phyloP scores from a whole-genome alignment of 2,888 invertebrate species.

The Pyrgus malvae region DNA sequence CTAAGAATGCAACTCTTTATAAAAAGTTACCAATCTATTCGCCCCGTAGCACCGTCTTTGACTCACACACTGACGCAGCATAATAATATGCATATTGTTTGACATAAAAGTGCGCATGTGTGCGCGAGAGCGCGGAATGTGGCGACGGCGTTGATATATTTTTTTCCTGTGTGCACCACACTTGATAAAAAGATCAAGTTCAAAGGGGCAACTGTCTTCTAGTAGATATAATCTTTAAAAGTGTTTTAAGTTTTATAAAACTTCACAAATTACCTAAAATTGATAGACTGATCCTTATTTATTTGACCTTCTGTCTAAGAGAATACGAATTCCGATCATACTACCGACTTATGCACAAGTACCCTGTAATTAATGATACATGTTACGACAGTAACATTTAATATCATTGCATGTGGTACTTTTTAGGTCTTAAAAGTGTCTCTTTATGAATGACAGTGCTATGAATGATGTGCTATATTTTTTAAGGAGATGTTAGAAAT shows the following conservation, averaged over 20 bases:
- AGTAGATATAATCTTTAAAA: constrained; percentile 41
- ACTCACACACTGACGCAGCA: constrained; percentile 13
- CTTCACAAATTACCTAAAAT: too few relatives aligned
- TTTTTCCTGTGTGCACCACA: constrained; percentile 52
- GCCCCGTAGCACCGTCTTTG: constrained; percentile 7
- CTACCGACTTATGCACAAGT: too few relatives aligned
- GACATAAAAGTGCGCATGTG: constrained; percentile 37
- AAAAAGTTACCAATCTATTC: constrained; percentile 15
- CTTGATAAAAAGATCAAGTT: constrained; percentile 79
- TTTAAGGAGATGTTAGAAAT: too few relatives aligned
- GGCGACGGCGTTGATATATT: constrained; percentile 68
- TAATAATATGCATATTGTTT: constrained; percentile 19
- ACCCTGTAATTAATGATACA: too few relatives aligned
- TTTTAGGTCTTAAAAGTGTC: too few relatives aligned
- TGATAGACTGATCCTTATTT: too few relatives aligned
- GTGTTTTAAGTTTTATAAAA: neutral
- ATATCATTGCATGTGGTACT: too few relatives aligned
- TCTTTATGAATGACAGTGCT: too few relatives aligned
- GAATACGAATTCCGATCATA: too few relatives aligned
- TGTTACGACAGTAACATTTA: too few relatives aligned
- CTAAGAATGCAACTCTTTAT: constrained; percentile 10
- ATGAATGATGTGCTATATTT: too few relatives aligned
- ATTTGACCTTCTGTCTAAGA: too few relatives aligned
- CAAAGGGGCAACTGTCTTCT: constrained; percentile 62
- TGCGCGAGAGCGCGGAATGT: constrained; percentile 63